Conservation (phyloP, 2,797 vertebrate genomes). For the Sparus aurata region DNA sequence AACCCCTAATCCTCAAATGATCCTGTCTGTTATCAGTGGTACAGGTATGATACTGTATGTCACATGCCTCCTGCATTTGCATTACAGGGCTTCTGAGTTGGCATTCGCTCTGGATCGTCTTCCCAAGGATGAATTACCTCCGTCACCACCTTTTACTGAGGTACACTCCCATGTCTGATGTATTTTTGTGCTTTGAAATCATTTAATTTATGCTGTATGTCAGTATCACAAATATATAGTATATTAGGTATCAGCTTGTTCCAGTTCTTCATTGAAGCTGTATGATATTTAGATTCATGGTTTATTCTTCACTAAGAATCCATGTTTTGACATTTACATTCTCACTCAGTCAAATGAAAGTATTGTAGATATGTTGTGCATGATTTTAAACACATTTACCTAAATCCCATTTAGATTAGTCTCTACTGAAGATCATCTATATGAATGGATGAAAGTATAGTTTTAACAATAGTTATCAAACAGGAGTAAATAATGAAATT, state of each 20-base stretch:
- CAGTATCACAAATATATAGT: neutral
- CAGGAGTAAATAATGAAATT: neutral
- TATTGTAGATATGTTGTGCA: neutral
- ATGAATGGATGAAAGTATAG: neutral
- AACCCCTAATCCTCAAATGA: neutral
- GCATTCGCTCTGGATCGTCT: constrained; percentile 92
- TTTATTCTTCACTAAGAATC: neutral
- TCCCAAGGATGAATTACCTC: constrained; percentile 89
- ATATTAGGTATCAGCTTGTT: neutral
- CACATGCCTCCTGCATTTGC: constrained; percentile 19
- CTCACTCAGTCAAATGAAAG: neutral
- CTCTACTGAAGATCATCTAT: neutral
- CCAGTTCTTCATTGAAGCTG: neutral
- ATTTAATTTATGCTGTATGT: no score
- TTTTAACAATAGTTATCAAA: neutral
- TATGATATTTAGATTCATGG: neutral
- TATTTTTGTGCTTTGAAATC: neutral
- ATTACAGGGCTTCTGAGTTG: constrained; percentile 93
- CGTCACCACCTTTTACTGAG: constrained; percentile 89
- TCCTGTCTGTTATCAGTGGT: neutral
- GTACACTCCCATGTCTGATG: constrained; percentile 50
- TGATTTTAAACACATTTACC: neutral
- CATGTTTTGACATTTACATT: neutral
- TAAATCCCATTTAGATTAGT: neutral
- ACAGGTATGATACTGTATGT: neutral